phyloP scores from a whole-genome alignment of 2,113 vertebrate species.

The Cardinalis cardinalis region DNA sequence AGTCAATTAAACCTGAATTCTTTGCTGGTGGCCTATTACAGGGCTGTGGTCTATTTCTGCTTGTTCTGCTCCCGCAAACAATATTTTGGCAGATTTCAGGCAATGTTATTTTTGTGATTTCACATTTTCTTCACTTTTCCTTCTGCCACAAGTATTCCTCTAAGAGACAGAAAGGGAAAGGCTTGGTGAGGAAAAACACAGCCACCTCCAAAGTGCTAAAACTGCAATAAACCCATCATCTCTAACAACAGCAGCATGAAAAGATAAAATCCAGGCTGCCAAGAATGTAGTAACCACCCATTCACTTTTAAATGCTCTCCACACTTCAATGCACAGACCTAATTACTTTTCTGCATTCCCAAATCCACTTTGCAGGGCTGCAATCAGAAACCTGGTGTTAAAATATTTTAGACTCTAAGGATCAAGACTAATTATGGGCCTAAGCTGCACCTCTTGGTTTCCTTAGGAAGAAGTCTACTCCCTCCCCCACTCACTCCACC shows the following conservation, averaged over 20 bases:
- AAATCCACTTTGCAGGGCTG: conserved; percentile 87
- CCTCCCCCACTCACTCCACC: conserved; percentile 1
- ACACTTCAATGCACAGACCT: conserved; percentile 94
- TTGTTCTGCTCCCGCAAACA: conserved; percentile 55
- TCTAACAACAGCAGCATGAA: conserved; percentile 91
- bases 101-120: conserved; percentile 44
- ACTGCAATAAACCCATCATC: conserved; percentile 98
- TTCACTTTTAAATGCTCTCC: conserved; percentile 98
- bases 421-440: conserved; percentile 97
- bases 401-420: conserved; percentile 93
- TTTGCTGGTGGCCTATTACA: conserved; percentile 65
- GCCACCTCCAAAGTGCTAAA: conserved; percentile 92
- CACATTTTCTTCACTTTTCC: conserved; percentile 60
- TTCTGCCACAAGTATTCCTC: conserved; percentile 59
- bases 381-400: conserved; percentile 93
- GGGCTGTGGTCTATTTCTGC: conserved; percentile 43
- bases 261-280: conserved; percentile 87
- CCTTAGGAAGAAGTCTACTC: not conserved
- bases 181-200: conserved; percentile 76
- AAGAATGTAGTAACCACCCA: conserved; percentile 92
- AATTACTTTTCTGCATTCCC: conserved; percentile 94
- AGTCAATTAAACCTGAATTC: conserved; percentile 72
- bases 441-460: conserved; percentile 91
- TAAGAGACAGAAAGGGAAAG: conserved; percentile 72
- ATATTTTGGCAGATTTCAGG: conserved; percentile 50